Conservation (phyloP, 37 sponge, comb jelly and placozoan species). For the Geodia barretti region DNA sequence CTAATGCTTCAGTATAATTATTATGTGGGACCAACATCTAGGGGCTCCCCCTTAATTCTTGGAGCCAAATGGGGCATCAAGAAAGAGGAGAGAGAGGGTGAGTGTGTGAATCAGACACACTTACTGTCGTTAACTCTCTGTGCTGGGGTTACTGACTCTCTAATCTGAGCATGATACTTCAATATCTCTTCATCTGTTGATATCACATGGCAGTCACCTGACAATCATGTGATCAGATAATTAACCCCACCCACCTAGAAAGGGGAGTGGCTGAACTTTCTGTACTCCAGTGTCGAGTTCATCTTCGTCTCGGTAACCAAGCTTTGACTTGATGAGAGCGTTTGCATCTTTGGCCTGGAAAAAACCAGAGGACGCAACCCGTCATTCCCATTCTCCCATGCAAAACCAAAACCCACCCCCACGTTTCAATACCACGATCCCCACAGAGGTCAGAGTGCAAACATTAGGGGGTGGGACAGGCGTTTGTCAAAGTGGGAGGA, state of each 20-base stretch:
- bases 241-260: slow-evolving; percentile 24
- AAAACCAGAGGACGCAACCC: background rate
- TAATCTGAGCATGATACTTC: slow-evolving; percentile 10
- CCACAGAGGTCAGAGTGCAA: background rate
- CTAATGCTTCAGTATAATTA: no score
- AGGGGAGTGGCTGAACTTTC: slow-evolving; percentile 44
- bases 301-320: slow-evolving; percentile 37
- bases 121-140: slow-evolving; percentile 9
- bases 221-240: background rate
- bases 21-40: no score
- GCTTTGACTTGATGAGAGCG: slow-evolving; percentile 12
- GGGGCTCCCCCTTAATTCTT: no score
- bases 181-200: slow-evolving; percentile 32
- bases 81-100: background rate
- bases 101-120: background rate
- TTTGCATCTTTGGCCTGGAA: slow-evolving; percentile 8
- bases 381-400: background rate
- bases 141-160: slow-evolving; percentile 11
- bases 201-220: background rate
- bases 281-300: slow-evolving; percentile 36
- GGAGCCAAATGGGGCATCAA: no score
- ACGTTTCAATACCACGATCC: background rate
- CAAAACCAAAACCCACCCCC: background rate
- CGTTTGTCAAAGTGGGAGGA: no score
- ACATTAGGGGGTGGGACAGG: no score